These are phyloP conservation scores for Brotula barbata DNA, from an alignment of 2,797 vertebrate species.

Conservation along the genomic window DNA sequence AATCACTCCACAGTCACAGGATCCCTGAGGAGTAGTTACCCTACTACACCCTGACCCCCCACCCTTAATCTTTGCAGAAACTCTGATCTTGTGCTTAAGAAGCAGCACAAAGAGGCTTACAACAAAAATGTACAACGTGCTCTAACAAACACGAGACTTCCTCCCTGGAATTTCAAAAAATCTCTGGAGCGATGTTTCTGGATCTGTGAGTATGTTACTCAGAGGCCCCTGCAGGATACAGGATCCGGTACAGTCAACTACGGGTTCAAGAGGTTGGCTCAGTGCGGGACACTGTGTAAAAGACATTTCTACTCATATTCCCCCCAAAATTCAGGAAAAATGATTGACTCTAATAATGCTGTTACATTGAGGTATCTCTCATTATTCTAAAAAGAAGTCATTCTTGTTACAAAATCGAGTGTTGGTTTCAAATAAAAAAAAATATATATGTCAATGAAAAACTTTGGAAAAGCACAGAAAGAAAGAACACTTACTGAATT, in stretches of 20 bases:
- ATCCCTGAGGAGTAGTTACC: slow-evolving; percentile 44
- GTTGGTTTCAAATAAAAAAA: too few species aligned
- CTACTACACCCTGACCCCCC: slow-evolving; percentile 13
- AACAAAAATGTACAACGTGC: slow-evolving; percentile 38
- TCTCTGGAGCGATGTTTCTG: slow-evolving; percentile 11
- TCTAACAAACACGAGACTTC: neutral
- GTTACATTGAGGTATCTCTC: too few species aligned
- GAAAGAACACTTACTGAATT: too few species aligned
- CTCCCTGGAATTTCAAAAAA: slow-evolving; percentile 52
- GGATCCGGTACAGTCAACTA: neutral
- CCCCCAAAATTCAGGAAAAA: neutral
- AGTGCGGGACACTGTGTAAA: neutral
- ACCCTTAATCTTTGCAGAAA: slow-evolving; percentile 70
- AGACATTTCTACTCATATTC: neutral
- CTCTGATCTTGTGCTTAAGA: slow-evolving; percentile 69
- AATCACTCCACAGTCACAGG: slow-evolving; percentile 74
- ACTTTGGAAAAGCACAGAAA: neutral
- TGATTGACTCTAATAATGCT: neutral
- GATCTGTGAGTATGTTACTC: neutral
- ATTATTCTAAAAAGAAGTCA: too few species aligned
- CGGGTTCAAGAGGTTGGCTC: neutral
- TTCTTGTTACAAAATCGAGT: too few species aligned
- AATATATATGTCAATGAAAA: too few species aligned
- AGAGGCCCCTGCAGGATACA: neutral
- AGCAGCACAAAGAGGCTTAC: slow-evolving; percentile 65